Base-by-base conservation (phyloP, 2,888 invertebrate species). In the Mechanitis messenoides region DNA sequence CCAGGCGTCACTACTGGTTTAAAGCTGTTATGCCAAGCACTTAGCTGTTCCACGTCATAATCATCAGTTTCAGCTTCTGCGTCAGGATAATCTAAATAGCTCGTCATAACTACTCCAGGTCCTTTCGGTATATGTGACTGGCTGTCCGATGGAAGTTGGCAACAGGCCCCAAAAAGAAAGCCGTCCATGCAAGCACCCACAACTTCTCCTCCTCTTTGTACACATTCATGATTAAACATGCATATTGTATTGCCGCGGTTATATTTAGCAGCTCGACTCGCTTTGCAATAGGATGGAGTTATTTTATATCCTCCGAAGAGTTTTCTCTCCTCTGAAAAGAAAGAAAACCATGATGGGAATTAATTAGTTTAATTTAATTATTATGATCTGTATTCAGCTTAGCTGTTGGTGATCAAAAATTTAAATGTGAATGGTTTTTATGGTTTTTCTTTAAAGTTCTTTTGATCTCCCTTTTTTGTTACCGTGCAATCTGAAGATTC, bases 201-300 rank as follows among this genome's bases (percentile, higher is more conserved):
- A 0, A 69, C 96, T 77, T 94, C 93, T 0, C 97, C 97, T 0
- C 93, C 93, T 66, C 95, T 90, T 71, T 94, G 94, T 1, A 91
- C 91, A 78, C 97, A 97, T 78, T 97, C 96, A 75, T 96, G 96
- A 85, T 97, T 97, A 90, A 97, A 97, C 97, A 97, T 97, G 84
- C 97, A 97, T 74, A 96, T 94, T 47, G 94, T 95, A 50, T 94
- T 94, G 1, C 94, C 94, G 71, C 91, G 89, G 72, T 93, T 92
- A 54, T 91, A 90, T 69, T 89, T 91, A 31, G 93, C 87, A 47
- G 93, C 92, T 77, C 93, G 85, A 4, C 94, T 92, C 31, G 95
- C 93, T 74, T 94, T 93, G 84, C 96, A 96, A 70, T 93, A 92
- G 69, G 94, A 93, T 3, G 96, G 96, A 12, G 95, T 95, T 90